Base-by-base conservation (phyloP, 2,113 vertebrate genomes). In the Myotis davidii region DNA sequence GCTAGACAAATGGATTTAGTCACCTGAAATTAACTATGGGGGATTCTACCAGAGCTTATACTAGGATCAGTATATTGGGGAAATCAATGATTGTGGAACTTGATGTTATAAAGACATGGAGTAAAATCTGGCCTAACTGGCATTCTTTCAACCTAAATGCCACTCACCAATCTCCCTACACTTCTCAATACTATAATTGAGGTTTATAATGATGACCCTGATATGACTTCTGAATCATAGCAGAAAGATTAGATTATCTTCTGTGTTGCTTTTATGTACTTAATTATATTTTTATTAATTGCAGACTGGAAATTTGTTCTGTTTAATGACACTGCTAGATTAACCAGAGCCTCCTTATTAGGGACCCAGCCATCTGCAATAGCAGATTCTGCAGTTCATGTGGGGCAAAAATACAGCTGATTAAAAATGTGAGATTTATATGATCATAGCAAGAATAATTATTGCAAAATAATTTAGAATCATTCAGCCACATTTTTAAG, bases 231-330 rank as follows among this genome's bases (percentile, higher is more conserved):
- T 93, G 89, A 96, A 79, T 95, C 90, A 74, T 37, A 86, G 91
- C 73, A 94, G 82, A 69, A 88, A 94, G n/a, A 95, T 78, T 83
- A 90, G 95, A 79, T 91, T 94, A 81, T 69, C 56, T 85, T 78
- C 56, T 85, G 27, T 27, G 90, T 89, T 91, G 73, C 78, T 34
- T 91, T 81, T 39, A 11, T 89, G n/a, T 79, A 89, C 89, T 97
- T 94, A 86, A 96, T 96, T 94, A 93, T 70, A 89, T 85, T 78
- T 97, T 95, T 96, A 96, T 96, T 96, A 93, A 91, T 74, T 86
- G 52, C 56, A 79, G 37, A 54, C 69, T 91, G 25, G 64, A 89
- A 91, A 76, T 93, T 42, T 61, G 69, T 85, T 94, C 61, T 92
- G 37, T 90, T 90, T 96, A 82, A 84, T 54, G 74, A 64, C 13